phyloP scores from a whole-genome alignment of 2,888 invertebrate species.

The Drepana falcataria region DNA sequence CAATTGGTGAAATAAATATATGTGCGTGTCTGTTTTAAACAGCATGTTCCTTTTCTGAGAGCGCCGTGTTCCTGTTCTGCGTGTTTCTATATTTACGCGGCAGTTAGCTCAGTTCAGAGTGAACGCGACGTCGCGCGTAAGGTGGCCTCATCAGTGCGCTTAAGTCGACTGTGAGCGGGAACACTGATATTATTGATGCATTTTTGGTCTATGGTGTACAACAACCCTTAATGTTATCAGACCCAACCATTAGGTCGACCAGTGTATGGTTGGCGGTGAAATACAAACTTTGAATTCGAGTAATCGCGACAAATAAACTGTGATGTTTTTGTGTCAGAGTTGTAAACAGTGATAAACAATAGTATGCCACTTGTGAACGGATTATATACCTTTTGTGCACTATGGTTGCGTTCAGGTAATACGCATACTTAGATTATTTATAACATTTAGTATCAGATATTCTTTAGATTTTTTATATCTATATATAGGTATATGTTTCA shows the following conservation, averaged over 20 bases:
- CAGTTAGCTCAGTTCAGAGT: slow-evolving; percentile 61
- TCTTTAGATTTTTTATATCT: too few species aligned
- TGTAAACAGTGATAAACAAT: slow-evolving; percentile 39
- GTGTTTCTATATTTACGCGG: slow-evolving; percentile 73
- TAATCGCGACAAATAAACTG: slow-evolving; percentile 32
- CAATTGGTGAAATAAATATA: background rate
- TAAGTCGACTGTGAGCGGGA: background rate
- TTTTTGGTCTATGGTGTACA: slow-evolving; percentile 18
- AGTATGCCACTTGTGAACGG: slow-evolving; percentile 22
- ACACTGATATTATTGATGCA: background rate
- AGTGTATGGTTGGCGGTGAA: background rate
- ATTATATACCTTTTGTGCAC: background rate
- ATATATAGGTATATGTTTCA: too few species aligned
- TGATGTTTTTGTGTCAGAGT: slow-evolving; percentile 42
- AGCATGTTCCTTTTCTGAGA: slow-evolving; percentile 49
- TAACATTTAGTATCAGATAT: too few species aligned
- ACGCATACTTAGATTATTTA: slow-evolving; percentile 5
- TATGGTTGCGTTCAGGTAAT: slow-evolving; percentile 40
- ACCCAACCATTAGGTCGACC: slow-evolving; percentile 3
- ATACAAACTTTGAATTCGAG: slow-evolving; percentile 22
- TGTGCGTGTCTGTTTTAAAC: slow-evolving; percentile 27
- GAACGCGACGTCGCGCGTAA: slow-evolving; percentile 59
- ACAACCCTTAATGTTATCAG: slow-evolving; percentile 23
- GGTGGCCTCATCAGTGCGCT: slow-evolving; percentile 24
- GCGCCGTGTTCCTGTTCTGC: slow-evolving; percentile 66